These are phyloP conservation scores for Rallus limicola DNA, from an alignment of 2,113 vertebrate species.

Conservation along the genomic window DNA sequence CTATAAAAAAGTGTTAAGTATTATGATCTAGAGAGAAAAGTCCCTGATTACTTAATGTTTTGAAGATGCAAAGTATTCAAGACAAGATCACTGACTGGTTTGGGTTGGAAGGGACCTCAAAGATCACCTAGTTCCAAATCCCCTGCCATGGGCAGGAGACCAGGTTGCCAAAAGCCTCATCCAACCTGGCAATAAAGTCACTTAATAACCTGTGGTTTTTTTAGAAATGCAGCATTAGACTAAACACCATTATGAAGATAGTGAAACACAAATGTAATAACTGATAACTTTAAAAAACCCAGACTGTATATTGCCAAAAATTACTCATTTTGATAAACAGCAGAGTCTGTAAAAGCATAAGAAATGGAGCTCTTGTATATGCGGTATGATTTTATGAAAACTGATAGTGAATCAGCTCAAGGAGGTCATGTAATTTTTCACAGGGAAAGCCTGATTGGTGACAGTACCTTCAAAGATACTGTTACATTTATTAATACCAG, in stretches of 20 bases:
- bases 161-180: too few species aligned
- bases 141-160: too few species aligned
- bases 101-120: too few species aligned
- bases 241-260: background rate
- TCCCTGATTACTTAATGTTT: background rate
- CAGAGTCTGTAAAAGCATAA: background rate
- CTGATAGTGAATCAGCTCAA: background rate
- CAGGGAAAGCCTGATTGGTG: background rate
- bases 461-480: background rate
- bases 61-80: background rate
- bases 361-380: background rate
- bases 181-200: background rate
- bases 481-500: background rate
- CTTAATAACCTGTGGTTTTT: background rate
- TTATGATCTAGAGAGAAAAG: background rate
- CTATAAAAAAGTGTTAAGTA: background rate
- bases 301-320: background rate
- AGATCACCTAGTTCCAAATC: too few species aligned
- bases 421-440: background rate
- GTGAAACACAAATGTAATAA: background rate
- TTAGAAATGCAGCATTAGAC: background rate
- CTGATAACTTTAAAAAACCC: background rate
- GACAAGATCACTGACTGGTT: background rate
- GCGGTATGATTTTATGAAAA: background rate
- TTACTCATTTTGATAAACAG: background rate